Base-by-base conservation (phyloP, 2,888 invertebrate species). In the Callyntrura guangdongensis region DNA sequence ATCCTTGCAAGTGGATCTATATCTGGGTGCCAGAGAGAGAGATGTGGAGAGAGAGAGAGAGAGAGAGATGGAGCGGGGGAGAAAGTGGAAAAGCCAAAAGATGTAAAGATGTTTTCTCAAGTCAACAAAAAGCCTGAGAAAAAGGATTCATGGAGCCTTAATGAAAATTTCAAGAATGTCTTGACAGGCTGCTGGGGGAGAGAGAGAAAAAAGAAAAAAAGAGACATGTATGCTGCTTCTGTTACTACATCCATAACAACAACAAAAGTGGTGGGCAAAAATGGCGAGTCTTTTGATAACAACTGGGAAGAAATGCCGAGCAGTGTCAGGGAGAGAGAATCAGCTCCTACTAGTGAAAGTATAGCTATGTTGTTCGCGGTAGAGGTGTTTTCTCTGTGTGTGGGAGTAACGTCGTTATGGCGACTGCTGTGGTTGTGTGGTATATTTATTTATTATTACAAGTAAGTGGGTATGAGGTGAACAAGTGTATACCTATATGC, bases 141-240 rank as follows among this genome's bases (percentile, higher is more conserved):
- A 91, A 90, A 36, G 82, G 89, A 91, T 91, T 91, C 91, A 90
- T 89, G 90, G 56, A 91, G 86, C 88, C 90, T 92, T 92, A 92
- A 92, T 92, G 92, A 92, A 92, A 92, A 92, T 92, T 92, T 91
- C 91, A 92, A 92, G 91, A 91, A 89, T 90, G 90, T 88, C 91
- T 91, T 89, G 90, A 91, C 91, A 92, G 82, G 36, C 89, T 47
- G 82, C n/a, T n/a, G n/a, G n/a, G n/a, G n/a, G n/a, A n/a, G 17
- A 69, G 86, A 53, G 59, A 79, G 84, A 88, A 20, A 77, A 87
- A 36, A 85, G 74, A 27, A 17, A 67, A 49, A 36, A 56, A 74
- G 27, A 45, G 47, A 22, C 25, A 25, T 27, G 36, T n/a, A 61
- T 64, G 67, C n/a, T n/a, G n/a, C n/a, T n/a, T n/a, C n/a, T n/a